Evolutionary conservation across 2,113 vertebrate species (phyloP).

Genomic region (Tetrao urogallus): DNA sequence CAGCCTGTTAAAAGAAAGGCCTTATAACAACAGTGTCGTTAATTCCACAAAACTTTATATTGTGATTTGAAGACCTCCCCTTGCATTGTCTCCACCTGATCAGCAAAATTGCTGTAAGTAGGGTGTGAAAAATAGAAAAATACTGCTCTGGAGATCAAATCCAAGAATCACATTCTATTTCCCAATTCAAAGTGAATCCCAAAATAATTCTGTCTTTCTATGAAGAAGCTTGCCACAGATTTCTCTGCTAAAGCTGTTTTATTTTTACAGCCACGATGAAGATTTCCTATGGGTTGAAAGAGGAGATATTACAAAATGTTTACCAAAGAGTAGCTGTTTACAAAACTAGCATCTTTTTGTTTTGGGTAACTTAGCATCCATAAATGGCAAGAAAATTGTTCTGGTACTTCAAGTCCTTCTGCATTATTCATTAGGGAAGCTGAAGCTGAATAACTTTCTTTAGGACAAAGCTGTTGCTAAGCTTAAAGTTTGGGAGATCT

Average conservation of each 20-base stretch:
- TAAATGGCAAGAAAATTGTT: slow-evolving; percentile 78
- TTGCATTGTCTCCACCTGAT: neutral
- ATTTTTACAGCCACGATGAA: slow-evolving; percentile 51
- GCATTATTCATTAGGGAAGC: slow-evolving; percentile 84
- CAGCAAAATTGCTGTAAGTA: neutral
- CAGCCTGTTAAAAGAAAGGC: neutral
- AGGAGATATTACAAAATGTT: slow-evolving; percentile 61
- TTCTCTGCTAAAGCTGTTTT: slow-evolving; percentile 48
- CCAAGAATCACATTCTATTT: neutral
- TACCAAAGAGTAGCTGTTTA: slow-evolving; percentile 79
- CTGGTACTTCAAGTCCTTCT: slow-evolving; percentile 76
- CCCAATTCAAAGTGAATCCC: slow-evolving; percentile 22
- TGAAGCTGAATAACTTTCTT: slow-evolving; percentile 79
- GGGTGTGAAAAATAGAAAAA: neutral
- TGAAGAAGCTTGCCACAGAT: slow-evolving; percentile 28
- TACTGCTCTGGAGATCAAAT: neutral
- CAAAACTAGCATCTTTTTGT: slow-evolving; percentile 77
- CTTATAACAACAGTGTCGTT: neutral
- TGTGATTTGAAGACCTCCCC: neutral
- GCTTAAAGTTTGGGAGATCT: slow-evolving; percentile 80
- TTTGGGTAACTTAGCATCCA: slow-evolving; percentile 81
- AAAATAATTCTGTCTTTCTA: slow-evolving; percentile 20
- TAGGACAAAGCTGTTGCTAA: slow-evolving; percentile 97
- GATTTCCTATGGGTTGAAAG: slow-evolving; percentile 44
- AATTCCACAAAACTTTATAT: neutral